Evolutionary conservation across 2,797 vertebrate genomes (phyloP), one percentile per base, ranked within the genome.

Genomic region (Passerculus sandwichensis): DNA sequence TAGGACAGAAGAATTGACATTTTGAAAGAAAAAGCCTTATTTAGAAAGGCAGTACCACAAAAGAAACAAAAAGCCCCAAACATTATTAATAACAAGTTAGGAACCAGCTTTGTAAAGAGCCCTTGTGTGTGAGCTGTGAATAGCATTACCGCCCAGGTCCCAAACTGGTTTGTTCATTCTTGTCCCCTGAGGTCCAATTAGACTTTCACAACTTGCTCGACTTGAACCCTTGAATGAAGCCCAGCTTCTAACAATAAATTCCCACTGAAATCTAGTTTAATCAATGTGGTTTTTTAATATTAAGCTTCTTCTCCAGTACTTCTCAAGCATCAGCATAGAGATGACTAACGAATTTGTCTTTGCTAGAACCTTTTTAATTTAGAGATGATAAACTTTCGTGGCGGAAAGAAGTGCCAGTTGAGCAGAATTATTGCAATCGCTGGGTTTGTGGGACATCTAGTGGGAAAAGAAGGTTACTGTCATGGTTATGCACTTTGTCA

Each of bases 381-480:
- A 59, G 59, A 75, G 57, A 44, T 2, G 0, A 42, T 45, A 47
- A 65, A 71, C 6, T 34, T 57, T 1, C 5, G 25, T 11, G 30
- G 15, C 18, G 22, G n/a, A 40, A 50, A 45, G 14, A 48, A 45
- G 15, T 1, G 4, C 12, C 44, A 12, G 13, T 7, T 18, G 13
- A 44, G 15, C 4, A 32, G 45, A 62, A 60, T 25, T 9, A 27
- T 26, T 36, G 27, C 45, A 88, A 64, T 40, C 36, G 8, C 36
- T 88, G 87, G 66, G 45, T 84, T 97, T 88, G 93, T 54, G 83
- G 70, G 96, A 97, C 97, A 97, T 92, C 98, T 98, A 86, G 97
- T 96, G 98, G 97, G 74, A 9, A 15, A 57, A 81, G 86, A 42
- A 3, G 11, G 38, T 32, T 50, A 53, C 20, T 65, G 61, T 26